Evolutionary conservation across 2,113 vertebrate species (phyloP), one percentile per base, ranked within the genome.

Genomic region (Vidua chalybeata): DNA sequence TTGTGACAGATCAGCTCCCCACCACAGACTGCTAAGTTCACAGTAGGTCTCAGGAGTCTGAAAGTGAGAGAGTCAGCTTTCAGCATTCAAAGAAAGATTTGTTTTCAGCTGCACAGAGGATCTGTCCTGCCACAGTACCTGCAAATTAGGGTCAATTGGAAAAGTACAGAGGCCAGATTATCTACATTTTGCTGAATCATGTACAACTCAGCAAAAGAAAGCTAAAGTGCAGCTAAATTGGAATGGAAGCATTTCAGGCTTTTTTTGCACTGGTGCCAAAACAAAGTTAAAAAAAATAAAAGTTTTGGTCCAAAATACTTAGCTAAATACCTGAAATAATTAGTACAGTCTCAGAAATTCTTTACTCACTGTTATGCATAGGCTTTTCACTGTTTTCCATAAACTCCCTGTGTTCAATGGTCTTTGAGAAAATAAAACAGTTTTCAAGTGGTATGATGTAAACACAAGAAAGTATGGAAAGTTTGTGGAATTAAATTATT

Each of bases 1-100:
- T 79, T 97, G 93, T 91, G 91, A 87, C 59, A 91, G 58, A 91
- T 87, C 82, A 71, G 61, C 26, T 96, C 93, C 78, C 86, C 67
- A 73, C 69, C 41, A 73, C 76, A 95, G 93, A 92, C 3, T 91
- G 94, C 76, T 81, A 73, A 95, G 93, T 69, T 93, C 94, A 89
- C 88, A 69, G 86, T 21, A 82, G 95, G 88, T 89, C 94, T 92
- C 86, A 76, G 73, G 87, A 96, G 69, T 10, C 82, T 86, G 79
- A 59, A 83, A 90, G 66, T 18, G 75, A 93, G 62, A 87, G 54
- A 93, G 86, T 77, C 88, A 84, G 63, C 48, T 93, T 90, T 88
- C 86, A 67, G 55, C 45, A n/a, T 59, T 74, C 79, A 77, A 81
- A 92, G 72, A 20, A 82, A 84, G 78, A 16, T 46, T 88, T 85